Base-by-base conservation (phyloP, 2,113 vertebrate species). In the Etia nguti region DNA sequence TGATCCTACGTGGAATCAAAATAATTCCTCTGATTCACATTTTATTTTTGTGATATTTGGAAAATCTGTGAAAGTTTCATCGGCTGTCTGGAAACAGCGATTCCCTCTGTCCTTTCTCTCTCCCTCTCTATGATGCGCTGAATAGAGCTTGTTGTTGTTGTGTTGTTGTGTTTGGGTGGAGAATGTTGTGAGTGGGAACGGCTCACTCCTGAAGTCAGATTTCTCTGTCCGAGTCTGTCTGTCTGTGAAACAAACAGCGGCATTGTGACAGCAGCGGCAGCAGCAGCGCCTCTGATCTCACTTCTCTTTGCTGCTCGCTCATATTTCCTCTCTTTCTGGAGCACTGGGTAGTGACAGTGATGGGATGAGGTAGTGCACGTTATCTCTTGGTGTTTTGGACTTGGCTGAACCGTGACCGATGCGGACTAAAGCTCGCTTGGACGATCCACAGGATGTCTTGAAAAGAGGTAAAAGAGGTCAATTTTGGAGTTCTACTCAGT, bases 161-260 rank as follows among this genome's bases (percentile, higher is more conserved):
- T 89, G 80, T 79, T 83, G 91, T 92, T 90, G 90, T 91, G 90
- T 94, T 93, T 90, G 94, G 92, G 89, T 48, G 93, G 89, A 83
- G 95, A 95, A 96, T 95, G 94, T 88, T 83, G 92, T 50, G 92
- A 90, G 95, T 95, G 94, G 95, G 95, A 93, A 89, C 34, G 88
- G 86, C 90, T 92, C 70, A 60, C 86, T 89, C 48, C 86, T 90
- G 83, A 83, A 92, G 86, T 91, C 91, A 77, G 48, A 82, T 38
- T 88, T 84, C 82, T 84, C 60, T 83, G 38, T 82, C 75, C 34
- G 20, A 29, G 62, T 77, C 46, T 52, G 48, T 77, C 84, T 52
- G 26, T 82, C 24, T 38, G 26, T 48, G 11, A 6, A 81, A 96
- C 94, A 95, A 94, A 80, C 83, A 4, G 84, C 12, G 1, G 86